A percentile compares a stretch with the other conserved stretches of the same genome.
These are phyloP conservation scores for Luehdorfia chinensis DNA, from an alignment of 1,140 invertebrate species.

Conservation along the genomic window DNA sequence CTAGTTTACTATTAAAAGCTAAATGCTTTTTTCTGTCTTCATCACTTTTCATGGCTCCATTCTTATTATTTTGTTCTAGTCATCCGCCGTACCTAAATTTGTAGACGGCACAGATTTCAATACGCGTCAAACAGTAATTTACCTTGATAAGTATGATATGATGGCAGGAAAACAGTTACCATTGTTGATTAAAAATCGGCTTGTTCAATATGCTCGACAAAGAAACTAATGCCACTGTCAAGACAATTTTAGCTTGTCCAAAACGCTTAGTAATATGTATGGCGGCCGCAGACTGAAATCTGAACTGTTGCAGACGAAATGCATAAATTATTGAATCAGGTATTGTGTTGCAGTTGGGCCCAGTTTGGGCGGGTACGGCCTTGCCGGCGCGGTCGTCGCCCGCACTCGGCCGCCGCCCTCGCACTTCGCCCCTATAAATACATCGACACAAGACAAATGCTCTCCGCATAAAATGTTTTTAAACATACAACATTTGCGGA, in stretches of 20 bases:
- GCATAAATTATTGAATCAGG: conserved; percentile 20
- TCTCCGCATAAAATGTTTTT: too few relatives aligned
- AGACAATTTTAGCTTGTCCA: too few relatives aligned
- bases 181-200: conserved; percentile 4
- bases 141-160: too few relatives aligned
- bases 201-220: conserved; percentile 5
- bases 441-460: conserved; percentile 52
- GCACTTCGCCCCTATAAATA: conserved; percentile 53
- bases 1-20: too few relatives aligned
- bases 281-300: conserved; percentile 12
- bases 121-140: too few relatives aligned
- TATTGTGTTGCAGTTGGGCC: conserved; percentile 20
- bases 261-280: too few relatives aligned
- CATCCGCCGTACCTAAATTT: too few relatives aligned
- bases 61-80: too few relatives aligned
- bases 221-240: too few relatives aligned
- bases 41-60: too few relatives aligned
- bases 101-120: too few relatives aligned
- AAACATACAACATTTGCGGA: conserved; percentile 1
- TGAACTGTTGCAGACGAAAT: conserved; percentile 16
- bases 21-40: too few relatives aligned
- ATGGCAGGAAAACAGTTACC: neutral
- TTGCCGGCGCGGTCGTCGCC: conserved; percentile 31
- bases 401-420: conserved; percentile 29
- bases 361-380: conserved; percentile 34